Conservation (phyloP, 2,888 invertebrate species). For the Phymatocera aterrima region DNA sequence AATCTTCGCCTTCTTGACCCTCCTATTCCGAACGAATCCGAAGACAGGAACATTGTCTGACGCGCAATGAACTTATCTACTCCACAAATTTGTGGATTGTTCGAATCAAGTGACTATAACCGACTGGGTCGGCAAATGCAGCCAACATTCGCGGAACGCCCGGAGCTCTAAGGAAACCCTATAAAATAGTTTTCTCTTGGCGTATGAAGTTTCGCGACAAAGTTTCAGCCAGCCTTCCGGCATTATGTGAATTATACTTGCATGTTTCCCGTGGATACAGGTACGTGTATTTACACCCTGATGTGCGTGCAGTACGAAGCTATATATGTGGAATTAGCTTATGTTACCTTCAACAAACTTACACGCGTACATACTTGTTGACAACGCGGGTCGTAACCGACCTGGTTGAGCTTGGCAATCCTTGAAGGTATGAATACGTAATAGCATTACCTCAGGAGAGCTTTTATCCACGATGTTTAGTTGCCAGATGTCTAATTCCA, state of each 20-base stretch:
- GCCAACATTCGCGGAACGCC: conserved; percentile 20
- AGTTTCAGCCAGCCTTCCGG: neutral
- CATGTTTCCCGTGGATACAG: neutral
- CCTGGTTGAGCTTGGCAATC: neutral
- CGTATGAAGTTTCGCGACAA: neutral
- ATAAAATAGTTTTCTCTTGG: conserved; percentile 18
- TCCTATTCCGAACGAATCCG: neutral
- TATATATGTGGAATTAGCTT: neutral
- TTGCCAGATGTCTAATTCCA: neutral
- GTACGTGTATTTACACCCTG: neutral
- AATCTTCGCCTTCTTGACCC: too few relatives aligned
- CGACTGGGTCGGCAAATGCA: conserved; percentile 3
- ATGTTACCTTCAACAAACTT: neutral
- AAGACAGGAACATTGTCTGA: neutral
- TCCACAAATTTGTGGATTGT: conserved; percentile 26
- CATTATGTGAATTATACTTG: neutral
- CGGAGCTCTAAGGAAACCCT: conserved; percentile 9
- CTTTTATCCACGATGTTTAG: conserved; percentile 2
- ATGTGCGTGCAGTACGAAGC: neutral
- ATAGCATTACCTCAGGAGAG: conserved; percentile 11
- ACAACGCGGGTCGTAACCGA: neutral
- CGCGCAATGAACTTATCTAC: conserved; percentile 14
- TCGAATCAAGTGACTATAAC: neutral
- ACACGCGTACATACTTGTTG: too few relatives aligned
- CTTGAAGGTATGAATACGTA: conserved; percentile 21